Evolutionary conservation across 2,888 invertebrate species (phyloP), one percentile per base, ranked within the genome.

Genomic region (Dermolepida albohirtum): DNA sequence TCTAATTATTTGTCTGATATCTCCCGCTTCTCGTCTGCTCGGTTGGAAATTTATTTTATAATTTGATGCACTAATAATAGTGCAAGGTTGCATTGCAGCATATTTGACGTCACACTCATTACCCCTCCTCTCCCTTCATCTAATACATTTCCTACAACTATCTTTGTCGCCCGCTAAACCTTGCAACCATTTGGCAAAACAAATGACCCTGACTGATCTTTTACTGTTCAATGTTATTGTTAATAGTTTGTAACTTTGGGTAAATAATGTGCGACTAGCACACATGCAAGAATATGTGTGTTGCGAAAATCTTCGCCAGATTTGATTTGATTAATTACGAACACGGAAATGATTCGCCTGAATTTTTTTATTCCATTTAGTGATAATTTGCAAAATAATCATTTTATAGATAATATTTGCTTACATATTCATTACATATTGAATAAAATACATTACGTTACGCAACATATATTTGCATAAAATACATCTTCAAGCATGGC

Each of bases 51-150:
- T 69, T 66, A 66, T 62, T 66, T 66, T 66, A 66, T 64, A 59
- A 71, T 73, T 74, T 80, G 80, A 80, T 80, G 81, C 81, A 82
- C 82, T 82, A 83, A 82, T 82, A 82, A 83, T 83, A 83, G 82
- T 79, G 78, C 79, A 79, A 77, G 77, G 77, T 75, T 76, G 73
- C 71, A 73, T 74, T 73, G 75, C 72, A 72, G 59, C 47, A 39
- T 68, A 69, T 62, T 49, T 71, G 75, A 73, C 73, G 72, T 73
- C 72, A 72, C 55, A 50, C 27, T 47, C 17, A 34, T 34, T 5
- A n/a, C 17, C 5, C 47, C 59, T 34, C 47, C 47, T 62, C 59
- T 49, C 29, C 29, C 22, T 52, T 29, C 50, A 14, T 59, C 65
- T 47, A 52, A 51, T 65, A 66, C 69, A 69, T 68, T 72, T 59